These are phyloP conservation scores for Philereme transversata DNA, from an alignment of 2,888 invertebrate genomes.

Conservation along the genomic window DNA sequence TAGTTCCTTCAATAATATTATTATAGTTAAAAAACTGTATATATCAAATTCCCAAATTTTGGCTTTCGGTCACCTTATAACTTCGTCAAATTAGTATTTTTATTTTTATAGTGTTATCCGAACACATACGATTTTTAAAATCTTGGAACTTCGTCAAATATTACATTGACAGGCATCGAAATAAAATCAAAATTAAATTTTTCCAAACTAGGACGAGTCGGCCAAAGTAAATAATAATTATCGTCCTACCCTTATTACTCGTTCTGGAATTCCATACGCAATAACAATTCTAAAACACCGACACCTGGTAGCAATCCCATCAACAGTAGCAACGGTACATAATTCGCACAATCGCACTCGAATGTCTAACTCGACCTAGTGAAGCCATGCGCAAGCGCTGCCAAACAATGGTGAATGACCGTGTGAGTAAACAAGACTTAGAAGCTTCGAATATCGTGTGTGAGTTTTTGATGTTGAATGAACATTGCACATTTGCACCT, in stretches of 20 bases:
- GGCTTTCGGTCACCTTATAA: too few relatives aligned
- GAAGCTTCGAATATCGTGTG: conserved; percentile 14
- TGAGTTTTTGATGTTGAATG: not conserved
- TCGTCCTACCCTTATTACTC: not conserved
- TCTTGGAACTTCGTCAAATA: too few relatives aligned
- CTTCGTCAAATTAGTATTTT: too few relatives aligned
- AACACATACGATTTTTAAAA: too few relatives aligned
- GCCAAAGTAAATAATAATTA: too few relatives aligned
- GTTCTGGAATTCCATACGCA: conserved; percentile 8
- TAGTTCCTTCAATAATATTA: too few relatives aligned
- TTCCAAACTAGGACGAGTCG: too few relatives aligned
- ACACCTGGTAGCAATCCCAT: conserved; percentile 13
- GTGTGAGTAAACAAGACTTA: conserved; percentile 49
- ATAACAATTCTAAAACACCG: conserved; percentile 11
- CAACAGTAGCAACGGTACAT: conserved; percentile 32
- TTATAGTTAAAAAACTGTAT: too few relatives aligned
- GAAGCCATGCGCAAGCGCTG: conserved; percentile 29
- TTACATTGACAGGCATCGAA: too few relatives aligned
- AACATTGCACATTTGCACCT: not conserved
- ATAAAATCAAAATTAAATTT: too few relatives aligned
- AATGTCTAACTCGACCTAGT: conserved; percentile 29
- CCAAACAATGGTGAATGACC: conserved; percentile 61
- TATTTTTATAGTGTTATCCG: too few relatives aligned
- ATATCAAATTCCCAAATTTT: too few relatives aligned
- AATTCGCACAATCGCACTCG: conserved; percentile 28